phyloP scores from a whole-genome alignment of 2,888 invertebrate species.

The Caenorhabditis afra region DNA sequence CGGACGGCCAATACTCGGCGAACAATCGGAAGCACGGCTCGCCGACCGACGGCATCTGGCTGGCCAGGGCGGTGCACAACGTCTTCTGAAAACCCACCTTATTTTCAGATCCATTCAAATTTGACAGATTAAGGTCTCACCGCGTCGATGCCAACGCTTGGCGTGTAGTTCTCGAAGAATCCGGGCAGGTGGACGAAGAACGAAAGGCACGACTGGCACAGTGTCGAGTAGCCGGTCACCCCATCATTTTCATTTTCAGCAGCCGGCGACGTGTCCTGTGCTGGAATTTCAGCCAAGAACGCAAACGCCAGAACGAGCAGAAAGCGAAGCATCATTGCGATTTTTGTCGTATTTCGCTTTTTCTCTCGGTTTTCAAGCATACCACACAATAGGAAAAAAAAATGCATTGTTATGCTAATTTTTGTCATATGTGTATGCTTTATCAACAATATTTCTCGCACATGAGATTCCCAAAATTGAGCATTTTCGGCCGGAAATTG shows the following conservation, averaged over 20 bases:
- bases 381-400: neutral
- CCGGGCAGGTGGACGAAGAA: constrained; percentile 29
- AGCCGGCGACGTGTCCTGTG: neutral
- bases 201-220: constrained; percentile 24
- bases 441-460: constrained; percentile 30
- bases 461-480: constrained; percentile 28
- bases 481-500: constrained; percentile 34
- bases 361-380: neutral
- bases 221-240: constrained; percentile 2
- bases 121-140: no score
- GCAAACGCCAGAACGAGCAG: no score
- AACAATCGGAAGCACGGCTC: constrained; percentile 37
- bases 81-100: constrained; percentile 23
- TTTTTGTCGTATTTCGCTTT: no score
- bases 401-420: constrained; percentile 6
- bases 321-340: no score
- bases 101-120: no score
- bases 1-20: constrained; percentile 30
- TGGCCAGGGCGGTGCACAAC: constrained; percentile 20
- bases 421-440: neutral
- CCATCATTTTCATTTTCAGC: neutral
- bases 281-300: neutral
- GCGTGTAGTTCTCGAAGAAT: constrained; percentile 22
- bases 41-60: constrained; percentile 31
- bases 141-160: constrained; percentile 18